These are phyloP conservation scores for Tyrophagus putrescentiae DNA, from an alignment of 1,140 invertebrate species.

Conservation along the genomic window DNA sequence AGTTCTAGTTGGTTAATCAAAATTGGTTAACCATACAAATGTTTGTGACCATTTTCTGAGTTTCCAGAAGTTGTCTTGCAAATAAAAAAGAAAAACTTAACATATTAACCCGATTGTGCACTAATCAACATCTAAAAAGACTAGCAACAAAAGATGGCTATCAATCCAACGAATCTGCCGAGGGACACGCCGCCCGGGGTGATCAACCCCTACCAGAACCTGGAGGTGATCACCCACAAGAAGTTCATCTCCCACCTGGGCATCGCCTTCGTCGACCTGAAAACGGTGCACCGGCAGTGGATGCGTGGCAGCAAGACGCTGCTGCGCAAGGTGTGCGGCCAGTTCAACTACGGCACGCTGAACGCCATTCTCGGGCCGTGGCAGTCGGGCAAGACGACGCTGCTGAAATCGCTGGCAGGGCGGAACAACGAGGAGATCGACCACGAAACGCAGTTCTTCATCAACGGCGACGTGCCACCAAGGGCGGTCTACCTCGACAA, in stretches of 20 bases:
- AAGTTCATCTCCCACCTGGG: slow-evolving; percentile 12
- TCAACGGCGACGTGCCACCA: not conserved
- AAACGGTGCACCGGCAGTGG: not conserved
- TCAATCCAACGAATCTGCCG: too few species aligned
- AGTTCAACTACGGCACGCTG: slow-evolving; percentile 10
- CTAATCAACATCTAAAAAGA: too few species aligned
- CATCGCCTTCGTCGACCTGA: slow-evolving; percentile 8
- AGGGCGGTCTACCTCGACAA: not conserved
- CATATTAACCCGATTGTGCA: too few species aligned
- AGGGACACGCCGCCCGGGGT: too few species aligned
- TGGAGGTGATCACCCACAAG: not conserved
- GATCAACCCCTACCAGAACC: slow-evolving; percentile 2
- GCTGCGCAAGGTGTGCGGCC: not conserved
- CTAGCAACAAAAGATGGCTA: too few species aligned
- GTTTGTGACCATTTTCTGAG: too few species aligned
- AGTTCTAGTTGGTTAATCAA: too few species aligned
- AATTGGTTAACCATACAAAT: too few species aligned
- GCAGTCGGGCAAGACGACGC: slow-evolving; percentile 28
- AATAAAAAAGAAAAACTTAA: too few species aligned
- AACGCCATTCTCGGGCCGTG: slow-evolving; percentile 25
- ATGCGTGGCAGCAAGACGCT: not conserved
- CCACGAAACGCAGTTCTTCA: not conserved
- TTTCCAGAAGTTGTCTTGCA: too few species aligned
- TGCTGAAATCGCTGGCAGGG: slow-evolving; percentile 21
- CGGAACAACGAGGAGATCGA: not conserved